These are phyloP conservation scores for Balaenoptera acutorostrata DNA, from an alignment of 2,113 vertebrate species.

Conservation along the genomic window DNA sequence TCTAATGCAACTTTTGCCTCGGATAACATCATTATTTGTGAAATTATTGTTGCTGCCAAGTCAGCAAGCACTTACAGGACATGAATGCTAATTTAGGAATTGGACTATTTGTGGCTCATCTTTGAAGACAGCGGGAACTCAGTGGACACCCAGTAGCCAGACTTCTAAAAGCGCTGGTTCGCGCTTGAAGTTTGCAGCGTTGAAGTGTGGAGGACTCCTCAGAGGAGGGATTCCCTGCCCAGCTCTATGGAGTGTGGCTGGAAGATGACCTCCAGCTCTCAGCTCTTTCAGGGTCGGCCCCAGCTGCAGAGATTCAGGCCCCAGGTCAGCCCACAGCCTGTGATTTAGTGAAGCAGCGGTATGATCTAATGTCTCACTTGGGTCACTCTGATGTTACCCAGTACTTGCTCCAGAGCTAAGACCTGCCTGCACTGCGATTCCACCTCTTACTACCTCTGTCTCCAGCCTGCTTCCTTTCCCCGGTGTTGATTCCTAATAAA, in stretches of 20 bases:
- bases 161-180: not conserved
- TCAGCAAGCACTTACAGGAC: conserved; percentile 68
- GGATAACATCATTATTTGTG: conserved; percentile 56
- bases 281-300: not conserved
- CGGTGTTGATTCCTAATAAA: not conserved
- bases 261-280: not conserved
- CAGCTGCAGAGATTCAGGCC: not conserved
- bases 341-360: not conserved
- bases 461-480: not conserved
- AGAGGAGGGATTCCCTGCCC: not conserved
- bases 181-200: not conserved
- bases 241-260: not conserved
- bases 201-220: not conserved
- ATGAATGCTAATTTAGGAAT: conserved; percentile 63
- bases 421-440: not conserved
- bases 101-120: conserved; percentile 31
- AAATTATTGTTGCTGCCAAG: conserved; percentile 50
- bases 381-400: not conserved
- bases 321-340: not conserved
- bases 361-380: rapidly evolving
- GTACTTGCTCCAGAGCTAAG: not conserved
- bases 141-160: not conserved
- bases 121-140: conserved; percentile 19
- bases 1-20: conserved; percentile 67
- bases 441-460: rapidly evolving